These are phyloP conservation scores for Palythoa heliodiscus DNA, from an alignment of 92 coral and sea anemone species.

Conservation along the genomic window DNA sequence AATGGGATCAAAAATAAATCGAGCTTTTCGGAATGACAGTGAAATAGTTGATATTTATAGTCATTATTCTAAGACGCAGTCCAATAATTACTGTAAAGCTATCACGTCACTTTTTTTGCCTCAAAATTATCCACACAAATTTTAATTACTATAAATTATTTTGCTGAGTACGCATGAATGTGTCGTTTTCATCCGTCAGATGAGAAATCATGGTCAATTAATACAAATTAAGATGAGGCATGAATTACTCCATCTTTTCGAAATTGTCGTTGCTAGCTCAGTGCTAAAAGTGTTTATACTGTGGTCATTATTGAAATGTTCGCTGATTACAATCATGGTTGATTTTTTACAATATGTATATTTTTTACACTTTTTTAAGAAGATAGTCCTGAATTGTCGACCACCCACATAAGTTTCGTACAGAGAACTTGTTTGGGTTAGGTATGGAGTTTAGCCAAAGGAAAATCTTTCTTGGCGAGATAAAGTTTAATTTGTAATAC, in stretches of 20 bases:
- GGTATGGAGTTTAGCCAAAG: not conserved
- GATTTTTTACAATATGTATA: not conserved
- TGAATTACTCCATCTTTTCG: too few species aligned
- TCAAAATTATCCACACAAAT: not conserved
- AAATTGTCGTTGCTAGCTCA: too few species aligned
- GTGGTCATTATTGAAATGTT: not conserved
- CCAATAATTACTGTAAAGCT: not conserved
- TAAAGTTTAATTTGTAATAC: not conserved
- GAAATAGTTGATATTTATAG: too few species aligned
- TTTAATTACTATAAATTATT: not conserved
- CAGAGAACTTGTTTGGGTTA: not conserved
- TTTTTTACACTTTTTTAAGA: not conserved
- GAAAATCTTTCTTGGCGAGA: slow-evolving; percentile 2
- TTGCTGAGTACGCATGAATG: not conserved
- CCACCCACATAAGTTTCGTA: not conserved
- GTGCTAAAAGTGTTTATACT: not conserved
- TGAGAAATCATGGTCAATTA: not conserved
- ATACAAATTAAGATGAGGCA: too few species aligned
- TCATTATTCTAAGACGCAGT: not conserved
- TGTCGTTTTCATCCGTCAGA: not conserved
- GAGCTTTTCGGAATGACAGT: too few species aligned
- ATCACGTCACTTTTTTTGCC: not conserved
- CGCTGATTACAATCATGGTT: not conserved
- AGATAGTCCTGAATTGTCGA: not conserved
- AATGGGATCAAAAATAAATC: too few species aligned